Conservation (phyloP, 2,113 vertebrate species). For the Gorsachius goisagi region DNA sequence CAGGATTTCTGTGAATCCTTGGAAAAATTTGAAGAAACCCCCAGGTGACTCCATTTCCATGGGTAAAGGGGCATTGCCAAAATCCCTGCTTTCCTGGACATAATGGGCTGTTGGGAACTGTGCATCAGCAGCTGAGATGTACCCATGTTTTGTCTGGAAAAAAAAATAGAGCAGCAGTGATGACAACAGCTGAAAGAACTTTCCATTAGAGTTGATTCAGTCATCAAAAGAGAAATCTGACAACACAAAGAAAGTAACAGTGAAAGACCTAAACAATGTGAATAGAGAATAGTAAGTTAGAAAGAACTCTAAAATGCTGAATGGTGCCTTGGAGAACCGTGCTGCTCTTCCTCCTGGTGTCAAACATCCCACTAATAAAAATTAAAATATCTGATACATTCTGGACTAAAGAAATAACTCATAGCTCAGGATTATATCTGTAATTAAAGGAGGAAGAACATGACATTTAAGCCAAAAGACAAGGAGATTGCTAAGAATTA, state of each 20-base stretch:
- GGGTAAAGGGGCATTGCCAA: not conserved
- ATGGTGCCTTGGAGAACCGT: not conserved
- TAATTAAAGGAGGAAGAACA: not conserved
- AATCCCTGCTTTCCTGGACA: not conserved
- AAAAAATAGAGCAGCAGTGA: not conserved
- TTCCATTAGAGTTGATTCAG: constrained; percentile 17
- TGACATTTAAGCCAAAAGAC: not conserved
- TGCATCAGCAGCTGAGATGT: not conserved
- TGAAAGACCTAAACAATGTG: not conserved
- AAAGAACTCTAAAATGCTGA: not conserved
- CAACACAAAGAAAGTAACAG: not conserved
- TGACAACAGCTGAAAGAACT: constrained; percentile 20
- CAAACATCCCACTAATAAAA: not conserved
- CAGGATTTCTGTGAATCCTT: not conserved
- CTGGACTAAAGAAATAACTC: not conserved
- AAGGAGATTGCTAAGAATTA: not conserved
- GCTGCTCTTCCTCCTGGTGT: not conserved
- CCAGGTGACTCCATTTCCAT: not conserved
- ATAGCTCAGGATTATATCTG: not conserved
- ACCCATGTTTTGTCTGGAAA: not conserved
- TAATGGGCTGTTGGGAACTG: not conserved
- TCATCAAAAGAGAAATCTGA: constrained; percentile 15
- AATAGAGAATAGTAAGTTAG: not conserved
- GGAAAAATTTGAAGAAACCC: not conserved
- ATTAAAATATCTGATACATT: not conserved